Base-by-base conservation (phyloP, 2,888 invertebrate genomes). In the Zeuzera pyrina region DNA sequence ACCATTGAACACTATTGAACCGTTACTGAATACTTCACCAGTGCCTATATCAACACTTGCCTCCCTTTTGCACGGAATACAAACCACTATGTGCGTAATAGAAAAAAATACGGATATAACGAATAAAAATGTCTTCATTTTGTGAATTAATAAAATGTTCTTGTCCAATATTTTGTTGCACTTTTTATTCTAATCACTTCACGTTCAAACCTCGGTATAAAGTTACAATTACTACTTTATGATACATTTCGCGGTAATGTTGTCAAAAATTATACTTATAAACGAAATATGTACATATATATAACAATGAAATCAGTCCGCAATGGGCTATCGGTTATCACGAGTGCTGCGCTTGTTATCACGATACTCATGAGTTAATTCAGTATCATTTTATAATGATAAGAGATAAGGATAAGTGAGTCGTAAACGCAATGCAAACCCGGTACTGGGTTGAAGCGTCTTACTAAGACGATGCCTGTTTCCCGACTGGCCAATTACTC, bases 331-430 rank as follows among this genome's bases (percentile, higher is more conserved):
- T 51, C 60, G 70, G 72, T 69, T 70, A 57, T 54, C 48, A 47
- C 47, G 51, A 38, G 47, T 57, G 58, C 56, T n/a, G 22, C 22
- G 10, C 12, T 25, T 24, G 57, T 56, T 77, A 77, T 78, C 73
- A 50, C 45, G 34, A 46, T 44, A 57, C 63, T 64, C 49, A 58
- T 69, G 67, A 69, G 67, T 71, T 72, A 71, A 71, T 66, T 63
- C 55, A 64, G 73, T 76, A 68, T 77, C 74, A 76, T 71, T 68
- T 65, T 57, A 55, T 60, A 49, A 39, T 59, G 63, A 62, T 68
- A 59, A 62, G 53, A 58, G 76, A 78, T 77, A 77, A 74, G 64
- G 55, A 45, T 41, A 42, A 34, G 26, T 36, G 15, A 5, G 21
- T 12, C 28, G 31, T 31, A 31, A 23, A 27, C n/a, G 27, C 12